phyloP scores from a whole-genome alignment of 2,888 invertebrate species.

The Leucophenga maculata region DNA sequence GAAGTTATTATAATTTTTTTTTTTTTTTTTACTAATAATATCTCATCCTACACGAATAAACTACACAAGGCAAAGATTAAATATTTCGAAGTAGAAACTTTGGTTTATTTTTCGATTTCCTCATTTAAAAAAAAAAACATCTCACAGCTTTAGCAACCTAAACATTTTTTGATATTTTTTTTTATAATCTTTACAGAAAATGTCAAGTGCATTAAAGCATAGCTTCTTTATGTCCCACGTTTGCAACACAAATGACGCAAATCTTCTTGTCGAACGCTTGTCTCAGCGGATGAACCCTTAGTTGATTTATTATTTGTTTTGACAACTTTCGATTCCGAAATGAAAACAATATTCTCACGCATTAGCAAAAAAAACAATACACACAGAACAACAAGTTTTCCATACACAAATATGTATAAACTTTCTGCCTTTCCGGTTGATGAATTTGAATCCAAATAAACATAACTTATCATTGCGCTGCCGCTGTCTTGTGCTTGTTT shows the following conservation, averaged over 20 bases:
- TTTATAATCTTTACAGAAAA: too few relatives aligned
- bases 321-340: conserved; percentile 53
- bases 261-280: conserved; percentile 24
- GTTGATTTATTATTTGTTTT: conserved; percentile 63
- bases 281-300: conserved; percentile 35
- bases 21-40: too few relatives aligned
- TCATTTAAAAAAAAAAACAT: too few relatives aligned
- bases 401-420: conserved; percentile 37
- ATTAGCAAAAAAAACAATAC: conserved; percentile 41
- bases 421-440: conserved; percentile 60
- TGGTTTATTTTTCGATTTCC: too few relatives aligned
- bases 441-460: conserved; percentile 62
- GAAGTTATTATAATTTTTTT: too few relatives aligned
- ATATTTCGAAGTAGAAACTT: too few relatives aligned
- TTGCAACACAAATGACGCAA: conserved; percentile 16
- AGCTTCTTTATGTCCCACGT: too few relatives aligned
- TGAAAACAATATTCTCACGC: conserved; percentile 54
- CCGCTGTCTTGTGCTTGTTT: neutral
- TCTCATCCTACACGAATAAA: too few relatives aligned
- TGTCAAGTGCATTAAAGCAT: too few relatives aligned
- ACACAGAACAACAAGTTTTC: conserved; percentile 31
- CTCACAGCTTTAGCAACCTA: too few relatives aligned
- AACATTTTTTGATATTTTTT: too few relatives aligned
- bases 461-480: conserved; percentile 31
- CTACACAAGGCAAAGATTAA: too few relatives aligned